A percentile compares a stretch with the other conserved stretches of the same genome.
These are phyloP conservation scores for Zootoca vivipara DNA, from an alignment of 2,113 vertebrate species.

Conservation along the genomic window DNA sequence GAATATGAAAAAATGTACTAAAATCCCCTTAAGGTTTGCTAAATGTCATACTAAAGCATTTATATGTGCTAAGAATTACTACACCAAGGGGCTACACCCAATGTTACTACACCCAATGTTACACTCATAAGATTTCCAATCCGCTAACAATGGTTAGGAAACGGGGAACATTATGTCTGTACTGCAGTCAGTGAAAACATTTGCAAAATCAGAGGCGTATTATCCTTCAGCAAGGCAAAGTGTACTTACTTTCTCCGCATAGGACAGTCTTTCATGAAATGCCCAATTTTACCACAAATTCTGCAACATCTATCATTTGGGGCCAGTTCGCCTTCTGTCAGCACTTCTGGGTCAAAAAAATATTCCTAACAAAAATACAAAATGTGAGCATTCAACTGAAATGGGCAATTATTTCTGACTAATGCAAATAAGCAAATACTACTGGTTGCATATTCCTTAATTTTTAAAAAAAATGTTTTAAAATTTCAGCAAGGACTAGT, in stretches of 20 bases:
- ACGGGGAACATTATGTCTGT: not conserved
- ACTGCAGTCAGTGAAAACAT: not conserved
- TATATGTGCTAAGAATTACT: not conserved
- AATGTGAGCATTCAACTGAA: slow-evolving; percentile 7
- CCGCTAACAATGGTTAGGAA: not conserved
- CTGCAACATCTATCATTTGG: slow-evolving; percentile 96
- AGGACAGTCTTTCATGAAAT: slow-evolving; percentile 96
- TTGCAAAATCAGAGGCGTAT: not conserved
- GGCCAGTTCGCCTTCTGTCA: slow-evolving; percentile 92
- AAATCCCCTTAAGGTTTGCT: not conserved
- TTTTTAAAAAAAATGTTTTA: no score
- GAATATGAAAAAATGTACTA: not conserved
- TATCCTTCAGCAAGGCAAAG: not conserved
- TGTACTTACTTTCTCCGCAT: slow-evolving; percentile 87
- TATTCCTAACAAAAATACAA: slow-evolving; percentile 81
- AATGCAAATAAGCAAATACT: not conserved
- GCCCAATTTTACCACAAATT: slow-evolving; percentile 95
- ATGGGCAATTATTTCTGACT: not conserved
- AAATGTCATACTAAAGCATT: not conserved
- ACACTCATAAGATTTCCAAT: not conserved
- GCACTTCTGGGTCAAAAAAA: slow-evolving; percentile 92
- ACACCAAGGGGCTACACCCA: not conserved
- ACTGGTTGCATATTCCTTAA: not conserved
- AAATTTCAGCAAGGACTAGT: not conserved
- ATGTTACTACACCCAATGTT: not conserved